Evolutionary conservation across 2,113 vertebrate species (phyloP).

Genomic region (Psammodynastes pulverulentus): DNA sequence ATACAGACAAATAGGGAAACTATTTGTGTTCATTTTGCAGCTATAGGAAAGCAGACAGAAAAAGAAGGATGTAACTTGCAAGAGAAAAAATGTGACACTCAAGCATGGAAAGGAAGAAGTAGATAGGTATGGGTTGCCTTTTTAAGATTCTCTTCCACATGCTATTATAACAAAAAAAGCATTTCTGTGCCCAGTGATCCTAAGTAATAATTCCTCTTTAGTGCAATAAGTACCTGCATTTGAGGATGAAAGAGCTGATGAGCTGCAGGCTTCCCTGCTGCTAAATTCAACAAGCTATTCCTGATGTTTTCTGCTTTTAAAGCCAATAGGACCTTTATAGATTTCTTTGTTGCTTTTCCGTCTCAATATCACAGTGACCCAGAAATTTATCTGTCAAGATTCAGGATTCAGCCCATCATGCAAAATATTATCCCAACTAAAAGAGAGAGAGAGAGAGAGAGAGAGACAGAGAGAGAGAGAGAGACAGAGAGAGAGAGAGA

Average conservation of each 20-base stretch:
- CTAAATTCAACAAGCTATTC: conserved; percentile 73
- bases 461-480: no score
- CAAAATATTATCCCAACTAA: background rate
- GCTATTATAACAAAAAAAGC: conserved; percentile 49
- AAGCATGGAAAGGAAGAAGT: conserved; percentile 48
- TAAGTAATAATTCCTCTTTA: conserved; percentile 74
- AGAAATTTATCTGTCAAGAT: conserved; percentile 54
- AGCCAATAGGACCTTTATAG: conserved; percentile 64
- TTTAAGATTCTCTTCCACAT: conserved; percentile 51
- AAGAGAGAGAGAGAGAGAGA: background rate
- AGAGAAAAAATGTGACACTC: conserved; percentile 48
- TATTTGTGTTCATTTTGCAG: conserved; percentile 13
- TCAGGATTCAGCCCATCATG: conserved; percentile 4
- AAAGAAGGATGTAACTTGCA: background rate
- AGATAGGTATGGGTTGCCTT: conserved; percentile 41
- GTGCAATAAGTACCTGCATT: conserved; percentile 73
- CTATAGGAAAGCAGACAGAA: conserved; percentile 20
- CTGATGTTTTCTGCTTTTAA: conserved; percentile 70
- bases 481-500: no score
- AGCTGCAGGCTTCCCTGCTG: conserved; percentile 75
- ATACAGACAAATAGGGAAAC: background rate
- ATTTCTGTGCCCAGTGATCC: conserved; percentile 57
- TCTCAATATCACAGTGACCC: conserved; percentile 46
- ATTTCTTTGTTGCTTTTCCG: conserved; percentile 61
- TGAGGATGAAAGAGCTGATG: conserved; percentile 73